Evolutionary conservation across 2,888 invertebrate species (phyloP).

Genomic region (Melanotus villosus): DNA sequence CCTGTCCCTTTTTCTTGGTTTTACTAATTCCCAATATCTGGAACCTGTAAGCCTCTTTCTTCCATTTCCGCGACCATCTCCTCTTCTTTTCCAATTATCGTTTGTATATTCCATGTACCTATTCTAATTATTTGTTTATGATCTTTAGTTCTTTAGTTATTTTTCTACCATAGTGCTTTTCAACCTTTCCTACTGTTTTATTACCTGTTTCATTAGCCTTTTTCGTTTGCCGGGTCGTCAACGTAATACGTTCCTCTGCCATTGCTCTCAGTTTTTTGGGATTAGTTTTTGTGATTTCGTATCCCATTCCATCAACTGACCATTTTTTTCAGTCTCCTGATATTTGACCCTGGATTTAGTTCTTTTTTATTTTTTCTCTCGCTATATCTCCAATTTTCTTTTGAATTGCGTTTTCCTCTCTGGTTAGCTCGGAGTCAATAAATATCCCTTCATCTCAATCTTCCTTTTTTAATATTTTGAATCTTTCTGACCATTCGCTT

Average conservation of each 20-base stretch:
- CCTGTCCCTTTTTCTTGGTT: neutral
- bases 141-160: neutral
- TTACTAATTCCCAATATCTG: neutral
- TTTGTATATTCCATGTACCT: too few species aligned
- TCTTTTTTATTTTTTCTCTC: neutral
- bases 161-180: neutral
- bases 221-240: neutral
- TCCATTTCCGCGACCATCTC: too few species aligned
- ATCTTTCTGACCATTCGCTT: neutral
- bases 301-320: neutral
- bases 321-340: neutral
- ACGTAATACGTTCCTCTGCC: neutral
- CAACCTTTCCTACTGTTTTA: neutral
- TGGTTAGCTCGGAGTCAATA: neutral
- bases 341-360: neutral
- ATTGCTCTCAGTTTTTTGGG: neutral
- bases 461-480: neutral
- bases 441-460: neutral
- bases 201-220: neutral
- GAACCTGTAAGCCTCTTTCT: too few species aligned
- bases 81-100: neutral
- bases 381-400: constrained; percentile 1
- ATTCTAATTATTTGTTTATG: too few species aligned
- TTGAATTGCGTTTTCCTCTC: constrained; percentile 5
- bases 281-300: neutral